A percentile compares a stretch with the other conserved stretches of the same genome.
Conservation (phyloP, 2,113 vertebrate genomes). For the Ia io region DNA sequence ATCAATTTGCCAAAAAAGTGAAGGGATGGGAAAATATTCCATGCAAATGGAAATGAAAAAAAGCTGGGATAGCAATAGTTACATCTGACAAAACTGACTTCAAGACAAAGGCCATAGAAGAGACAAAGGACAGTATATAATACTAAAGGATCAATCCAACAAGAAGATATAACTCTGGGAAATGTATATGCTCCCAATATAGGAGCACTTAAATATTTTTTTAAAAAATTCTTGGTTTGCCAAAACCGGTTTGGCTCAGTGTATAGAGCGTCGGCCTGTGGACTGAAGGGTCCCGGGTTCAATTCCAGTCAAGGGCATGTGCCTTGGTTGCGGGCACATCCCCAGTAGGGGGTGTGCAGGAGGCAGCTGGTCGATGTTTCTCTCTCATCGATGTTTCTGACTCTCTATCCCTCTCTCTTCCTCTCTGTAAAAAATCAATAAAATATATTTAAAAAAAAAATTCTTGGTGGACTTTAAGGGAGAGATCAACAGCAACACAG, state of each 20-base stretch:
- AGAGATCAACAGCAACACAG: not conserved
- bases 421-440: too few species aligned
- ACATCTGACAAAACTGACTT: not conserved
- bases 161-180: not conserved
- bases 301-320: too few species aligned
- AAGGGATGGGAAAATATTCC: not conserved
- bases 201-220: not conserved
- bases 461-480: not conserved
- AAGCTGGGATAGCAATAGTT: not conserved
- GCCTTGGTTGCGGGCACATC: too few species aligned
- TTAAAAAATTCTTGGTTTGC: too few species aligned
- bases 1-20: constrained; percentile 36
- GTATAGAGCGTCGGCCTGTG: too few species aligned
- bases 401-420: too few species aligned
- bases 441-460: too few species aligned
- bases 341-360: too few species aligned
- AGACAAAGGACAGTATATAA: not conserved
- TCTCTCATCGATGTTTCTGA: too few species aligned
- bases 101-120: not conserved
- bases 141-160: not conserved
- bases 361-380: too few species aligned
- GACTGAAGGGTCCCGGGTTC: too few species aligned
- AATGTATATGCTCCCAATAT: not conserved
- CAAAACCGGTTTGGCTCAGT: too few species aligned
- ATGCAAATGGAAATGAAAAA: not conserved